Evolutionary conservation across 2,113 vertebrate genomes (phyloP).

Genomic region (Cyprinodon variegatus): DNA sequence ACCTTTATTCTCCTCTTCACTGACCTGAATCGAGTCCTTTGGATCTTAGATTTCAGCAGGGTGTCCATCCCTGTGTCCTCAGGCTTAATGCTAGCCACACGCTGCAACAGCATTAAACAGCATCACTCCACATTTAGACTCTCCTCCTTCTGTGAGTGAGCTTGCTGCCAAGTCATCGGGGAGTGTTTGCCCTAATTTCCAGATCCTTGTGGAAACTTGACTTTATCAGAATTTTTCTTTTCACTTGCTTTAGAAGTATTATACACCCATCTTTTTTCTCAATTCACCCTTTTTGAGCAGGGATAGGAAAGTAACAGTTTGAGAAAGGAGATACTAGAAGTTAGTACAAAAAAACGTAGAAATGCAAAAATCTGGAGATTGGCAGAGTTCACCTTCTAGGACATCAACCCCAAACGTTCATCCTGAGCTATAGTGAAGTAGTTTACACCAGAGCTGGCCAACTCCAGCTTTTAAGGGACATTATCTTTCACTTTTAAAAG

Average conservation of each 20-base stretch:
- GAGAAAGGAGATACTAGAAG: background rate
- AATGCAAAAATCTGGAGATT: background rate
- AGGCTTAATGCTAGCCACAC: conserved; percentile 43
- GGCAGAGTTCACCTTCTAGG: background rate
- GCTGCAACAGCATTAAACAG: conserved; percentile 51
- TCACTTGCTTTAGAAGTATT: conserved; percentile 54
- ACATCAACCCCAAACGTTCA: background rate
- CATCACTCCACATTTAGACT: conserved; percentile 70
- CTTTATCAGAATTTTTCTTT: conserved; percentile 68
- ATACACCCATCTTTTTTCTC: conserved; percentile 44
- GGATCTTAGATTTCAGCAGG: conserved; percentile 32
- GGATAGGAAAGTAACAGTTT: background rate
- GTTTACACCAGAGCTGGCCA: background rate
- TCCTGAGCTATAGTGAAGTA: background rate
- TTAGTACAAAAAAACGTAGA: background rate
- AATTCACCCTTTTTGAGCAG: conserved; percentile 4
- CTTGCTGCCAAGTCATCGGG: conserved; percentile 69
- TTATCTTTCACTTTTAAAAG: background rate
- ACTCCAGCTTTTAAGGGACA: background rate
- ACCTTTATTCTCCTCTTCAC: conserved; percentile 32
- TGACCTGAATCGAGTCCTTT: conserved; percentile 17
- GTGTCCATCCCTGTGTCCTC: conserved; percentile 40
- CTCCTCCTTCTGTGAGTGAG: conserved; percentile 67
- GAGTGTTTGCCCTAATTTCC: conserved; percentile 77
- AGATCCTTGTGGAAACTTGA: conserved; percentile 74